phyloP scores from a whole-genome alignment of 2,113 vertebrate species.

The Bettongia penicillata region DNA sequence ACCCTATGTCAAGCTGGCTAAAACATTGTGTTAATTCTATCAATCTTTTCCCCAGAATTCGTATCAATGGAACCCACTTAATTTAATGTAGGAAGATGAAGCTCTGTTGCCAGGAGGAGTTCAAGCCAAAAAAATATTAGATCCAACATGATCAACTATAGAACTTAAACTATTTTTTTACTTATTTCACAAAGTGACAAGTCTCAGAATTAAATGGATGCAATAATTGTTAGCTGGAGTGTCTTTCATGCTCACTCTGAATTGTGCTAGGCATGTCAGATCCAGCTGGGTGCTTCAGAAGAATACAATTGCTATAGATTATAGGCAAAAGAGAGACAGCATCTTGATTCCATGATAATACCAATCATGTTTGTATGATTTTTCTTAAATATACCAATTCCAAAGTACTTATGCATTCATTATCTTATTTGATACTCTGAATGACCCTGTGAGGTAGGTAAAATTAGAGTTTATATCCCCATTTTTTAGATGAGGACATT shows the following conservation, averaged over 20 bases:
- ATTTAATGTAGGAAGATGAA: not conserved
- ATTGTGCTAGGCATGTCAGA: not conserved
- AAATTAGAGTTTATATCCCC: not conserved
- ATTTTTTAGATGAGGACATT: not conserved
- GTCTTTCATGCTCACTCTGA: not conserved
- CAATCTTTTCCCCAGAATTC: not conserved
- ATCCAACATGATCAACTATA: not conserved
- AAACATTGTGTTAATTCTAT: not conserved
- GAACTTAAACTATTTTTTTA: conserved; percentile 22
- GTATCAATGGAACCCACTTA: not conserved
- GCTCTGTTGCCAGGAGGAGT: not conserved
- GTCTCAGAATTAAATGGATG: not conserved
- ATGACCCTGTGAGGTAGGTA: not conserved
- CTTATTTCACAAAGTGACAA: not conserved
- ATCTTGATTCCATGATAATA: not conserved
- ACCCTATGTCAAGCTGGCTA: not conserved
- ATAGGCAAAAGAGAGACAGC: not conserved
- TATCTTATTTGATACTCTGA: not conserved
- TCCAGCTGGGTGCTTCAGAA: not conserved
- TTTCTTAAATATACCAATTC: not conserved
- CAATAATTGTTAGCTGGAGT: not conserved
- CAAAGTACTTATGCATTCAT: not conserved
- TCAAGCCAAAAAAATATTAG: conserved; percentile 32
- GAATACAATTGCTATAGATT: not conserved
- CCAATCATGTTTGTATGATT: rapidly evolving